phyloP scores from a whole-genome alignment of 2,113 vertebrate species.

The Limanda limanda region DNA sequence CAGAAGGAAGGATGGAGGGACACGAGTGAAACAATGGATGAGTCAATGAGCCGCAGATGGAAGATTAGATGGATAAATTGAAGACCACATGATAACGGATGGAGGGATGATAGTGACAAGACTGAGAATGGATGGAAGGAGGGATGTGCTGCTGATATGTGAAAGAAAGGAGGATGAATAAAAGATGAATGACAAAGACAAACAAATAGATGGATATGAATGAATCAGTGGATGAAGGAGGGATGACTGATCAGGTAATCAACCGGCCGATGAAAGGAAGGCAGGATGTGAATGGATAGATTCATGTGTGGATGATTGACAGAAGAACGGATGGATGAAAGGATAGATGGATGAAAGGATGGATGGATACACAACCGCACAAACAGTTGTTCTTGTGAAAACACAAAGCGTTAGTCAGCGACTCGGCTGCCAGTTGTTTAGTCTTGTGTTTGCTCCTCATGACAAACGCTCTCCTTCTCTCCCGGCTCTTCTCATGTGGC shows the following conservation, averaged over 20 bases:
- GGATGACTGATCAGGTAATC: too few relatives aligned
- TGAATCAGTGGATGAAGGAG: too few relatives aligned
- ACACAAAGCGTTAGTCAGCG: neutral
- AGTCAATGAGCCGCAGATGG: neutral
- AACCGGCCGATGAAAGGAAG: too few relatives aligned
- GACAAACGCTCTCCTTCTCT: constrained; percentile 1
- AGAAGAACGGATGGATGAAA: neutral
- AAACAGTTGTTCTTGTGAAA: constrained; percentile 6
- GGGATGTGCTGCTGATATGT: too few relatives aligned
- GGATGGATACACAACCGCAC: neutral
- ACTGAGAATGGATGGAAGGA: too few relatives aligned
- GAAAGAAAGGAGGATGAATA: too few relatives aligned
- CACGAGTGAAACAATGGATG: neutral
- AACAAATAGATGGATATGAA: too few relatives aligned
- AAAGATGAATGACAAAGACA: too few relatives aligned
- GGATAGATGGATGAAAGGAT: neutral
- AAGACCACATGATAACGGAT: too few relatives aligned
- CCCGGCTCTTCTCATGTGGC: constrained; percentile 38
- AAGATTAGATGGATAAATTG: neutral
- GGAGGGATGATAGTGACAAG: too few relatives aligned
- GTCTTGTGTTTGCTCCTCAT: constrained; percentile 8
- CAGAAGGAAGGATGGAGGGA: neutral
- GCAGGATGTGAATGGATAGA: neutral
- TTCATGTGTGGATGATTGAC: neutral
- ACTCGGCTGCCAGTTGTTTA: constrained; percentile 8